Conservation (phyloP, 2,797 vertebrate genomes). For the Crax fasciolata region DNA sequence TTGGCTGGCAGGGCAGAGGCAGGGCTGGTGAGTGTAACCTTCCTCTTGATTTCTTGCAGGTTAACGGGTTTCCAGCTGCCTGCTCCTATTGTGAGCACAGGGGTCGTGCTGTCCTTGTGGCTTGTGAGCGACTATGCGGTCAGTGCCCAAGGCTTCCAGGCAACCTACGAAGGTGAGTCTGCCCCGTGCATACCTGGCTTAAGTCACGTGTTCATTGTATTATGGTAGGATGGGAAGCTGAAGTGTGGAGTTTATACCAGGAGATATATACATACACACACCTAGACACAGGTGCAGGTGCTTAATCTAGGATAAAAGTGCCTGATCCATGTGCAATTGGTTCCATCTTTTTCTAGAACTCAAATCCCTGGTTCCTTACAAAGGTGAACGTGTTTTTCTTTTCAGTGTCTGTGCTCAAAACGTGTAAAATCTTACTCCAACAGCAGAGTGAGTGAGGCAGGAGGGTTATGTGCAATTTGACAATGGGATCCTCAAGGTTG, state of each 20-base stretch:
- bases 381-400: background rate
- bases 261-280: no score
- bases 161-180: constrained; percentile 93
- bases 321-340: rapidly evolving
- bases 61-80: constrained; percentile 98
- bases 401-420: background rate
- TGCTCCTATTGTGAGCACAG: constrained; percentile 93
- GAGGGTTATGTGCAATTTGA: rapidly evolving
- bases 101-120: constrained; percentile 92
- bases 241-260: rapidly evolving
- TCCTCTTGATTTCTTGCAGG: constrained; percentile 82
- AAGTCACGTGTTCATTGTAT: rapidly evolving
- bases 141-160: constrained; percentile 97
- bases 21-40: background rate
- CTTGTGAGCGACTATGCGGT: constrained; percentile 97
- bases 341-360: rapidly evolving
- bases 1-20: background rate
- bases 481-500: background rate
- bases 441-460: background rate
- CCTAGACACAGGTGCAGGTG: background rate
- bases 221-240: background rate
- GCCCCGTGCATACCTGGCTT: background rate
- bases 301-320: background rate
- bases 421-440: background rate
- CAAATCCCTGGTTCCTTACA: background rate